A percentile compares a stretch with the other conserved stretches of the same genome.
Evolutionary conservation across 2,888 invertebrate species (phyloP).

Genomic region (Schrankia costaestrigalis): DNA sequence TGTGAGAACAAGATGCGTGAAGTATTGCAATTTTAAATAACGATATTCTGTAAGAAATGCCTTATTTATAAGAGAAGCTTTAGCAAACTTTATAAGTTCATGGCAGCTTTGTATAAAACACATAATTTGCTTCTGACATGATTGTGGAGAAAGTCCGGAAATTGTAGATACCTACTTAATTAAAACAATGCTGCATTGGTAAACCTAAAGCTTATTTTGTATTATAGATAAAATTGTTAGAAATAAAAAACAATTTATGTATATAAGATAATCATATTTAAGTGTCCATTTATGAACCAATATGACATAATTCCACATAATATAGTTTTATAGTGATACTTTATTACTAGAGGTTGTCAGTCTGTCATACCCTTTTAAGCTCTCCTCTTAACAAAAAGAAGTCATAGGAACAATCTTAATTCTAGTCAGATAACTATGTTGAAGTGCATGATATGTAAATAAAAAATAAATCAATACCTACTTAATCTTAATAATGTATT

Average conservation of each 20-base stretch:
- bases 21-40: constrained; percentile 14
- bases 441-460: no score
- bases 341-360: constrained; percentile 11
- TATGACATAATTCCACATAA: constrained; percentile 25
- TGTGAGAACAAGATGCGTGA: constrained; percentile 1
- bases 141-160: constrained; percentile 8
- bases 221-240: constrained; percentile 21
- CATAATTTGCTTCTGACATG: constrained; percentile 16
- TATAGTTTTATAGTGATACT: constrained; percentile 23
- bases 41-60: constrained; percentile 28
- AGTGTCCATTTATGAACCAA: constrained; percentile 26
- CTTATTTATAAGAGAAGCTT: constrained; percentile 34
- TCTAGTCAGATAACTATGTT: no score
- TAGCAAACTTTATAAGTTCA: constrained; percentile 20
- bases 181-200: constrained; percentile 13
- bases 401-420: no score
- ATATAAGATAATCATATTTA: constrained; percentile 12
- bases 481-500: no score
- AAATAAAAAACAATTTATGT: constrained; percentile 12
- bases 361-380: no score
- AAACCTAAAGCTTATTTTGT: constrained; percentile 27
- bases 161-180: constrained; percentile 19
- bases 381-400: no score
- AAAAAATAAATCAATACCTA: no score
- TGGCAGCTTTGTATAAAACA: constrained; percentile 15